Evolutionary conservation across 2,888 invertebrate species (phyloP).

Genomic region (Hypomecis punctinalis): DNA sequence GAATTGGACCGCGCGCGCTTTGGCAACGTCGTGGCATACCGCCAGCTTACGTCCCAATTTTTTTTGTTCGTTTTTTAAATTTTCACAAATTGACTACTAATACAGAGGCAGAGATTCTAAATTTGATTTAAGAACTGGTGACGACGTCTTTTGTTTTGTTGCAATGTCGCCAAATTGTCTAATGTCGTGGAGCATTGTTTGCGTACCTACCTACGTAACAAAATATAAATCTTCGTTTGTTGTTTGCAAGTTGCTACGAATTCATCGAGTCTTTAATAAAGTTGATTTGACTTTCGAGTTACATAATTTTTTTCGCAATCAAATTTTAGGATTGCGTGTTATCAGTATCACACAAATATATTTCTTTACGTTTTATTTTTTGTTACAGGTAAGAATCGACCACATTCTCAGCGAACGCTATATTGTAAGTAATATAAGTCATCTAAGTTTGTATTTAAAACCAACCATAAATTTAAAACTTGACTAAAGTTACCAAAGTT

Average conservation of each 20-base stretch:
- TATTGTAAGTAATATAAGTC: background rate
- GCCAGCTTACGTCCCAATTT: conserved; percentile 45
- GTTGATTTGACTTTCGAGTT: conserved; percentile 5
- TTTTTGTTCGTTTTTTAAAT: conserved; percentile 37
- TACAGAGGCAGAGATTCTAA: conserved; percentile 38
- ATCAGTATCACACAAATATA: background rate
- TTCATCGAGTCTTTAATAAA: conserved; percentile 9
- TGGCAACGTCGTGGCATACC: conserved; percentile 57
- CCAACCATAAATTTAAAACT: too few relatives aligned
- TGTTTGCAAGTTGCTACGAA: conserved; percentile 5
- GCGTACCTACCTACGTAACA: conserved; percentile 5
- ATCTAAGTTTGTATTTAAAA: background rate
- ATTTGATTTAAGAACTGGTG: conserved; percentile 35
- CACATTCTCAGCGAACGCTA: background rate
- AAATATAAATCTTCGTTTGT: conserved; percentile 15
- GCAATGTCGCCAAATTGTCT: conserved; percentile 34
- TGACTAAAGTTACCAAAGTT: too few relatives aligned
- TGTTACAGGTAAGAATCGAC: conserved; percentile 37
- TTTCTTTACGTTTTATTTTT: conserved; percentile 19
- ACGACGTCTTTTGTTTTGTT: conserved; percentile 32
- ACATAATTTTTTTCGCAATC: background rate
- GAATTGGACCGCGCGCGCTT: conserved; percentile 71
- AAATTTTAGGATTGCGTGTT: background rate
- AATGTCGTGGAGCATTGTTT: conserved; percentile 29
- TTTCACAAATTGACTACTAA: conserved; percentile 52